Base-by-base conservation (phyloP, 2,113 vertebrate genomes). In the Upupa epops region DNA sequence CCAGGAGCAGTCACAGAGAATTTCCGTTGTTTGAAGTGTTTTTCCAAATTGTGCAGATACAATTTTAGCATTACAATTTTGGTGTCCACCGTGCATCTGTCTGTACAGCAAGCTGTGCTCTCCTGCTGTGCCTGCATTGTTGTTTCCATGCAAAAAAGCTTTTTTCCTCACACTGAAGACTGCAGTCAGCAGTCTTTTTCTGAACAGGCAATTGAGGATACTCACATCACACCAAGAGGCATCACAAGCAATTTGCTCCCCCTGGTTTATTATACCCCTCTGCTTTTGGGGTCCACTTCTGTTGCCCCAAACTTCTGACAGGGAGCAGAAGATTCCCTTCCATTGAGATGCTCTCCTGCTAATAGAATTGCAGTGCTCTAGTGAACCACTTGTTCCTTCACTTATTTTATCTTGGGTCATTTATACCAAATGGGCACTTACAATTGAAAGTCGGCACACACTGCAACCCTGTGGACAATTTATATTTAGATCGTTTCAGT, bases 151-250 rank as follows among this genome's bases (percentile, higher is more conserved):
- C 28, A 22, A 49, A 82, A 68, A 9, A 17, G 31, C 56, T 86
- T 66, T 71, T 28, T 71, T 90, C 22, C 42, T 3, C 0, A 11
- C 11, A 9, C 9, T 34, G 54, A 46, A 61, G 42, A 5, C 42
- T 46, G n/a, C 28, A 17, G 20, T 25, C 75, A 49, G 26, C 55
- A n/a, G n/a, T 76, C 51, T 60, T 40, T 17, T 16, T 91, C 88
- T 58, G n/a, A 52, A 40, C 24, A 26, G 71, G 46, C 21, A 29
- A 37, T 64, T 61, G 31, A 76, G 40, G 24, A 40, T 16, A 8
- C 8, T 55, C 1, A 0, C 2, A 8, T 34, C 19, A n/a, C 4
- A 3, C 52, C 63, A 21, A 0, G 0, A 83, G 45, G 29, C 24
- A 56, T 22, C 56, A 48, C 28, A 40, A 37, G 16, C 13, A 45